phyloP scores from a whole-genome alignment of 2,888 invertebrate genomes.

The Syritta pipiens region DNA sequence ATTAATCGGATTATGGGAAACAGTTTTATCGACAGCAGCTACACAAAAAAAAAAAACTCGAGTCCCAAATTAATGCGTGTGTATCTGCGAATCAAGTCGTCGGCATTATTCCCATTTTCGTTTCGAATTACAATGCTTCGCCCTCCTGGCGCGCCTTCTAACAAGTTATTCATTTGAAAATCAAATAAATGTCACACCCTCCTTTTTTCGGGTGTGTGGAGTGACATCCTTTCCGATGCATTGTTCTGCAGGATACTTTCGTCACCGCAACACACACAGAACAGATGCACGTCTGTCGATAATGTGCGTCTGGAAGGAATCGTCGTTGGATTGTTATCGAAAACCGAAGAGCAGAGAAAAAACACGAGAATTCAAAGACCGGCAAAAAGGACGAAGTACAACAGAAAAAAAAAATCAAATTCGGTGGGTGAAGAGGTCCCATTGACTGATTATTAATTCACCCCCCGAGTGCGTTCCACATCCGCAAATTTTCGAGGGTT shows the following conservation, averaged over 20 bases:
- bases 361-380: slow-evolving; percentile 6
- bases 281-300: slow-evolving; percentile 61
- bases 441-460: slow-evolving; percentile 66
- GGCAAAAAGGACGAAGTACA: not conserved
- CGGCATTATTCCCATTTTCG: slow-evolving; percentile 50
- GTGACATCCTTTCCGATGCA: slow-evolving; percentile 37
- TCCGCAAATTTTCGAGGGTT: slow-evolving; percentile 60
- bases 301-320: slow-evolving; percentile 38
- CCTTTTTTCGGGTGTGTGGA: slow-evolving; percentile 32
- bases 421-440: slow-evolving; percentile 41
- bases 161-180: slow-evolving; percentile 63
- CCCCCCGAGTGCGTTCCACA: slow-evolving; percentile 48
- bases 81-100: slow-evolving; percentile 47
- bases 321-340: slow-evolving; percentile 41
- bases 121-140: slow-evolving; percentile 50
- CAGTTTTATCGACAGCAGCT: slow-evolving; percentile 37
- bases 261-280: slow-evolving; percentile 64
- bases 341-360: not conserved
- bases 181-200: slow-evolving; percentile 68
- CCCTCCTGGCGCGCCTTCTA: not conserved
- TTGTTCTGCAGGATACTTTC: slow-evolving; percentile 36
- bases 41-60: not conserved
- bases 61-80: slow-evolving; percentile 41
- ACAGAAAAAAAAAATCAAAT: slow-evolving; percentile 12
- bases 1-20: slow-evolving; percentile 69